Evolutionary conservation across 2,113 vertebrate species (phyloP).

Genomic region (Campylomormyrus numenius): DNA sequence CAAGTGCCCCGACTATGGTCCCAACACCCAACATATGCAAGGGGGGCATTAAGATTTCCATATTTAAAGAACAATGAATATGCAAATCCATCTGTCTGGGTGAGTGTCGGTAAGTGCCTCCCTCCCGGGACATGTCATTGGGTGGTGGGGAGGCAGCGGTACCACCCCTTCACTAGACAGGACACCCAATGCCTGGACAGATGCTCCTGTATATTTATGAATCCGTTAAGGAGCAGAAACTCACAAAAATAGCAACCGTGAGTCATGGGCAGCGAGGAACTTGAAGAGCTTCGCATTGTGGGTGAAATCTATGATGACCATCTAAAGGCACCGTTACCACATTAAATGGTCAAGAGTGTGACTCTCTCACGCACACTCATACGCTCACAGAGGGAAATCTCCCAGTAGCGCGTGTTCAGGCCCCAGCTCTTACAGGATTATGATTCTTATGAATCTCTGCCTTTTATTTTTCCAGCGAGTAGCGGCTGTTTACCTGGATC

Average conservation of each 20-base stretch:
- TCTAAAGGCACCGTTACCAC: not conserved
- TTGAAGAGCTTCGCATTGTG: not conserved
- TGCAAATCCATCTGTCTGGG: conserved; percentile 64
- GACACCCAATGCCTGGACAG: conserved; percentile 43
- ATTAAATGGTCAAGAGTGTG: not conserved
- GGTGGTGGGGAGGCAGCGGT: conserved; percentile 44
- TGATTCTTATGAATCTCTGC: conserved; percentile 10
- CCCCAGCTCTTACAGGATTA: conserved; percentile 22
- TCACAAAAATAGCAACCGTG: not conserved
- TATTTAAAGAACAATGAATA: conserved; percentile 56
- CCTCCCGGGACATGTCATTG: conserved; percentile 55
- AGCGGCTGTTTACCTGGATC: conserved; percentile 35
- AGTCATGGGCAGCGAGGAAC: not conserved
- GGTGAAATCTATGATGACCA: not conserved
- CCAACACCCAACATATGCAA: conserved; percentile 56
- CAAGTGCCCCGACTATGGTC: conserved; percentile 39
- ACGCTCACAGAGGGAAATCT: conserved; percentile 39
- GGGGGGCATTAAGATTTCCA: conserved; percentile 46
- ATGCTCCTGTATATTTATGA: conserved; percentile 70
- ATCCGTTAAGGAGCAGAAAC: not conserved
- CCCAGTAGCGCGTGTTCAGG: conserved; percentile 44
- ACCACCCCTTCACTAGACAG: conserved; percentile 42
- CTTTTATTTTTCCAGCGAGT: conserved; percentile 27
- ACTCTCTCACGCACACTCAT: not conserved
- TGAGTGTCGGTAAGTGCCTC: conserved; percentile 42